Conservation (phyloP, 2,888 invertebrate species). For the Bibio marci region DNA sequence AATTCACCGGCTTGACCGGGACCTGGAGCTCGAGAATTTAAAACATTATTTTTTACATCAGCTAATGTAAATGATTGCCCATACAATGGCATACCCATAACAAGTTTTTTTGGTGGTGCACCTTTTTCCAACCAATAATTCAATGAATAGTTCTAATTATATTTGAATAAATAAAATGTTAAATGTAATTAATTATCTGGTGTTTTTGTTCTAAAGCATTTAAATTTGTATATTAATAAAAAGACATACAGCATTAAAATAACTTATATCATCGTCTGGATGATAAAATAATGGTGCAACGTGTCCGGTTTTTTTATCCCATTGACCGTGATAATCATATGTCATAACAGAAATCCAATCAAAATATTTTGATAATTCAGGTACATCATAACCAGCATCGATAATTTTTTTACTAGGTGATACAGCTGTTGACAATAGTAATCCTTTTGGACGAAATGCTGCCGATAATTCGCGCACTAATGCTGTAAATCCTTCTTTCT, state of each 20-base stretch:
- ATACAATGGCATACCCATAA: constrained; percentile 81
- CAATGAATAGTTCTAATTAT: constrained; percentile 63
- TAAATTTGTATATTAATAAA: no score
- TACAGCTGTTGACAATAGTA: constrained; percentile 67
- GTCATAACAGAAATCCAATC: constrained; percentile 91
- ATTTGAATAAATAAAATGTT: neutral
- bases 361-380: constrained; percentile 50
- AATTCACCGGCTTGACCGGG: constrained; percentile 74
- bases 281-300: constrained; percentile 72
- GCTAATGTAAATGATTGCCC: constrained; percentile 67
- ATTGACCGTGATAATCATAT: constrained; percentile 81
- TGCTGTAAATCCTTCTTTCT: constrained; percentile 62
- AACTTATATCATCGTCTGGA: constrained; percentile 62
- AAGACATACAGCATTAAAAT: constrained; percentile 60
- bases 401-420: constrained; percentile 78
- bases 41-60: constrained; percentile 39
- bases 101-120: constrained; percentile 60
- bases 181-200: no score
- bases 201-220: no score
- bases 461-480: constrained; percentile 54
- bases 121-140: constrained; percentile 80
- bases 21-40: constrained; percentile 59
- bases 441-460: constrained; percentile 45
- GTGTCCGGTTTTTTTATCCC: constrained; percentile 84
- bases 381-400: constrained; percentile 72